A percentile compares a stretch with the other conserved stretches of the same genome.
Evolutionary conservation across 1,140 invertebrate species (phyloP).

Genomic region (Temnothorax longispinosus): DNA sequence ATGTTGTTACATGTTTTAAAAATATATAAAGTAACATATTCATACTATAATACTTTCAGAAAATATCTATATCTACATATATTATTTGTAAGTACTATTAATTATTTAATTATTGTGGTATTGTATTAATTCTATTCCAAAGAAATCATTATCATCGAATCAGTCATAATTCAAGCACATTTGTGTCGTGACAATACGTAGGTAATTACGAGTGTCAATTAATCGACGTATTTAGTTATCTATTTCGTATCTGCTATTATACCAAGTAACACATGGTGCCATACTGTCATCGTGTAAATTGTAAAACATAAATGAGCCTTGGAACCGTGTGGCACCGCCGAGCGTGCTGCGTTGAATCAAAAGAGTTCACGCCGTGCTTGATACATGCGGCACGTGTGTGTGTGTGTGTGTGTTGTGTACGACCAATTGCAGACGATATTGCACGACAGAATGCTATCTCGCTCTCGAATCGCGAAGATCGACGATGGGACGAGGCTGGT

Average conservation of each 20-base stretch:
- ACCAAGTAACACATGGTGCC: not conserved
- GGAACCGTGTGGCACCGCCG: slow-evolving; percentile 16
- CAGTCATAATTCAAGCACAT: not conserved
- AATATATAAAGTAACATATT: too few species aligned
- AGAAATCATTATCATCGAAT: not conserved
- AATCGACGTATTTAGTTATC: slow-evolving; percentile 45
- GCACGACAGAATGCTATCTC: slow-evolving; percentile 61
- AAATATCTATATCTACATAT: too few species aligned
- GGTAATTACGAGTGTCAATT: slow-evolving; percentile 43
- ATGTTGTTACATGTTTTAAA: too few species aligned
- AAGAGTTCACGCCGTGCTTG: slow-evolving; percentile 54
- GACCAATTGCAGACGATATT: slow-evolving; percentile 57
- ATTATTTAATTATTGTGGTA: not conserved
- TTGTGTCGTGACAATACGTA: not conserved
- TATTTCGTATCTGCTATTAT: slow-evolving; percentile 17
- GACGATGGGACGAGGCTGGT: slow-evolving; percentile 60
- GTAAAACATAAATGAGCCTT: slow-evolving; percentile 37
- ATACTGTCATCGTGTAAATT: not conserved
- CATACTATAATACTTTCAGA: too few species aligned
- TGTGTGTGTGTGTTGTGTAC: not conserved
- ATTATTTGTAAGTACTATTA: not conserved
- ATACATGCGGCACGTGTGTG: not conserved
- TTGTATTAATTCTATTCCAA: not conserved
- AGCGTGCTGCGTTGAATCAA: slow-evolving; percentile 47
- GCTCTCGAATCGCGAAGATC: slow-evolving; percentile 66